Base-by-base conservation (phyloP, 2,113 vertebrate species). In the Sinocyclocheilus anshuiensis region DNA sequence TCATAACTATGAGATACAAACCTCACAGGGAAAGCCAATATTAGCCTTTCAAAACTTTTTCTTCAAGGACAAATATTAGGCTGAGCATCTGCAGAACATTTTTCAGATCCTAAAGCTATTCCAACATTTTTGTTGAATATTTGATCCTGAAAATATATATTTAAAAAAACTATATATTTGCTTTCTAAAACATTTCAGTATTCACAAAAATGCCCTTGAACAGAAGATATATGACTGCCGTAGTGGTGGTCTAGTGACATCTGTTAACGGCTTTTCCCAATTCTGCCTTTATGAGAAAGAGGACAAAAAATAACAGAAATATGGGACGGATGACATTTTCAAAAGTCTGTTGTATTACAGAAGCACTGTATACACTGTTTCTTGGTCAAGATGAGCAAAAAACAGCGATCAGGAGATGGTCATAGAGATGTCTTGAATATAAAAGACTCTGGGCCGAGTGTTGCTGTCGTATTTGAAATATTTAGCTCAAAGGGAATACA, bases 31-130 rank as follows among this genome's bases (percentile, higher is more conserved):
- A 11, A 45, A 45, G 42, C 16, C 67, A 69, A 69, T 29, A 71
- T 36, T 71, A 20, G 7, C 29, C 33, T 71, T 71, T 39, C 9
- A 39, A 39, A 71, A 4, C 1, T 0, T 72, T 72, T 42, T 22
- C 36, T 3, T 72, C 18, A 6, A 12, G 36, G 22, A 12, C 33
- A 71, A 39, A 71, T 39, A 5, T 39, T 39, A 72, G 18, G 33
- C 33, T 72, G 33, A 22, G 26, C 33, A 39, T 39, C 8, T 71
- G 33, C 67, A 39, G 33, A 71, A 72, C 8, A 42, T 42, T 6
- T 42, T 72, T 42, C 69, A 72, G 36, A 72, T 72, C 20, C 69
- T 72, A 72, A 42, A 72, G 36, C 69, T 71, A 1, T 39, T 75
- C 22, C 22, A 75, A 45, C 6, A 45, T 26, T 65, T n/a, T 65